Evolutionary conservation across 2,888 invertebrate genomes (phyloP).

Genomic region (Eremobia ochroleuca): DNA sequence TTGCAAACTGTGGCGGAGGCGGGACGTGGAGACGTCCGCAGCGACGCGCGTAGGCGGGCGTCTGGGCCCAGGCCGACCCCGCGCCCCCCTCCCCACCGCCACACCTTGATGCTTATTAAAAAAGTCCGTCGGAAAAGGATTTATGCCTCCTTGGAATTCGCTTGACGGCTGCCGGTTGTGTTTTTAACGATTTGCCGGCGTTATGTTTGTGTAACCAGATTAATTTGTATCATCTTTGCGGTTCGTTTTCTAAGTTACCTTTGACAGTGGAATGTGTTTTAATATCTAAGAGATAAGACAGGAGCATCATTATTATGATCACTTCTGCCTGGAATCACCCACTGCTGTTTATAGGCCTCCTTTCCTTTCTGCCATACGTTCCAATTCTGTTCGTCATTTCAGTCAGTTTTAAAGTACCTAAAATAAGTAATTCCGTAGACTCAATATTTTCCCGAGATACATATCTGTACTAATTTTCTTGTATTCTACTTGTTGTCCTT

Average conservation of each 20-base stretch:
- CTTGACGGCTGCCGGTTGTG: conserved; percentile 62
- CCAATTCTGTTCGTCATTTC: neutral
- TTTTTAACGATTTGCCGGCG: conserved; percentile 59
- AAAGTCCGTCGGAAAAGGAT: conserved; percentile 73
- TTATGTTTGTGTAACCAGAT: conserved; percentile 26
- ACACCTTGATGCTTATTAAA: conserved; percentile 77
- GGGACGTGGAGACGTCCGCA: conserved; percentile 83
- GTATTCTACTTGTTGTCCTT: neutral
- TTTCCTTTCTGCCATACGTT: neutral
- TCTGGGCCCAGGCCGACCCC: conserved; percentile 73
- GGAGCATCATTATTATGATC: neutral
- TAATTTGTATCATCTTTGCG: neutral
- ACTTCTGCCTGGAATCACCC: no score
- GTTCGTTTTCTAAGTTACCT: neutral
- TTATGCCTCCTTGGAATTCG: conserved; percentile 67
- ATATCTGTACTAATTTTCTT: neutral
- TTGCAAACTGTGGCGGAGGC: conserved; percentile 85
- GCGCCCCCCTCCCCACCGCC: conserved; percentile 53
- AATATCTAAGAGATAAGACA: neutral
- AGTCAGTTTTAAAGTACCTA: neutral
- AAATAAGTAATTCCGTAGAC: neutral
- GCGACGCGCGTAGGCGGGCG: conserved; percentile 87
- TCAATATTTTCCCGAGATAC: neutral
- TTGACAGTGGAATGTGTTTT: neutral
- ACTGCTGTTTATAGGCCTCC: neutral